A percentile compares a stretch with the other conserved stretches of the same genome.
Evolutionary conservation across 2,888 invertebrate species (phyloP).

Genomic region (Anorthoa munda): DNA sequence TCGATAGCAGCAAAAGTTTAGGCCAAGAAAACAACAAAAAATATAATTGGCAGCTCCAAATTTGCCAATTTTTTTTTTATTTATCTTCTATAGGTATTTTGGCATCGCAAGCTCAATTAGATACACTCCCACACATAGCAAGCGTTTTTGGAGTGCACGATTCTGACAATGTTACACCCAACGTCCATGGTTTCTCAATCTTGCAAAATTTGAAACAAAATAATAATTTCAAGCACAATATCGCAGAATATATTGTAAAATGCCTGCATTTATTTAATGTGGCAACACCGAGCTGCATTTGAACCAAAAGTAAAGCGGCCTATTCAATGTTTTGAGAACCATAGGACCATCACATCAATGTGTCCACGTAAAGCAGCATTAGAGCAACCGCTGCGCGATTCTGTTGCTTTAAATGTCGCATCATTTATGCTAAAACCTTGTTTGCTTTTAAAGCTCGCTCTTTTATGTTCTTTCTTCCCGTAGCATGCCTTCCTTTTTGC

Average conservation of each 20-base stretch:
- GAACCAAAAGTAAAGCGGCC: neutral
- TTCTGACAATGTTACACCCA: constrained; percentile 45
- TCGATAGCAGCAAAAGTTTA: neutral
- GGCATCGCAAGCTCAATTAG: constrained; percentile 28
- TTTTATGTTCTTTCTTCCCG: constrained; percentile 79
- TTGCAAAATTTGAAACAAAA: constrained; percentile 12
- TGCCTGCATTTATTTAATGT: neutral
- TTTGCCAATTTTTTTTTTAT: constrained; percentile 11
- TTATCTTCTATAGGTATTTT: constrained; percentile 37
- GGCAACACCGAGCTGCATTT: constrained; percentile 9
- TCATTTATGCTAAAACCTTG: constrained; percentile 64
- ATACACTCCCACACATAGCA: constrained; percentile 32
- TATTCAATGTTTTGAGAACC: constrained; percentile 23
- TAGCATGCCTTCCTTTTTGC: constrained; percentile 88
- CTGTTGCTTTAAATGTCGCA: constrained; percentile 76
- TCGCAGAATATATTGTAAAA: neutral
- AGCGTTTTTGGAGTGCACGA: constrained; percentile 53
- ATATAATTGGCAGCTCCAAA: neutral
- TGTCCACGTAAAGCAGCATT: constrained; percentile 26
- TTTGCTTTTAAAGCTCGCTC: constrained; percentile 66
- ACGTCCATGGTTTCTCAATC: constrained; percentile 39
- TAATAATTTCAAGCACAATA: neutral
- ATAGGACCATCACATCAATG: constrained; percentile 14
- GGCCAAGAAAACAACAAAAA: neutral
- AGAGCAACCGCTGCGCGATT: constrained; percentile 43